Percentiles rank a stretch among this genome's conserved stretches.
Conservation (phyloP, 2,113 vertebrate genomes). For the Mungos mungo region DNA sequence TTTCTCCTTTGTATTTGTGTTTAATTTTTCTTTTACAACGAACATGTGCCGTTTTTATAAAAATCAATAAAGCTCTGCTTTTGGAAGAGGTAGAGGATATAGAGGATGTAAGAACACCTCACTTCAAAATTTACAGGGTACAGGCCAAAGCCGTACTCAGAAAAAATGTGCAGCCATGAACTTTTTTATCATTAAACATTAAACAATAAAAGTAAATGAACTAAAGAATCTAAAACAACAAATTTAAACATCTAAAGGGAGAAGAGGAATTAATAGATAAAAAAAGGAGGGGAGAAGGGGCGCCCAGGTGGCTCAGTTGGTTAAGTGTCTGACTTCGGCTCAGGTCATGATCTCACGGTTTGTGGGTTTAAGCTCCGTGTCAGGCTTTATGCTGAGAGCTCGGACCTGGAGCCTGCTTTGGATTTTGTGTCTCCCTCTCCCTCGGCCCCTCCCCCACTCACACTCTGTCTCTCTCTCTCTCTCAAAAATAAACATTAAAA, state of each 20-base stretch:
- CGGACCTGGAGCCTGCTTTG: no score
- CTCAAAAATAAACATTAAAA: no score
- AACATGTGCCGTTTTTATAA: constrained; percentile 27
- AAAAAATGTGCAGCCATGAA: constrained; percentile 33
- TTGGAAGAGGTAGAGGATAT: constrained; percentile 11
- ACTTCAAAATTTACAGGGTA: constrained; percentile 39
- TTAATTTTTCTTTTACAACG: constrained; percentile 26
- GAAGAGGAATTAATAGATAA: constrained; percentile 26
- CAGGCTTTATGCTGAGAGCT: no score
- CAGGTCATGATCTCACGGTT: no score
- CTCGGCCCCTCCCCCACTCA: no score
- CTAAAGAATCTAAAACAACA: constrained; percentile 54
- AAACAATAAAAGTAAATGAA: constrained; percentile 66
- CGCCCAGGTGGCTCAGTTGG: no score
- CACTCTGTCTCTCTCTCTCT: no score
- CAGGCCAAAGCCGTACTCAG: neutral
- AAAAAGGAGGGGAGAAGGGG: neutral
- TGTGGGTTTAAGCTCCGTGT: no score
- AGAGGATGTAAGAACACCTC: constrained; percentile 20
- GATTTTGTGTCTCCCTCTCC: no score
- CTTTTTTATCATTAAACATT: constrained; percentile 60
- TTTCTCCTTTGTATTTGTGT: constrained; percentile 25
- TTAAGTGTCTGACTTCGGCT: no score
- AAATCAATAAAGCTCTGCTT: constrained; percentile 40
- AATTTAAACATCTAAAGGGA: constrained; percentile 37